Evolutionary conservation across 2,113 vertebrate species (phyloP).

Genomic region (Dasyprocta punctata): DNA sequence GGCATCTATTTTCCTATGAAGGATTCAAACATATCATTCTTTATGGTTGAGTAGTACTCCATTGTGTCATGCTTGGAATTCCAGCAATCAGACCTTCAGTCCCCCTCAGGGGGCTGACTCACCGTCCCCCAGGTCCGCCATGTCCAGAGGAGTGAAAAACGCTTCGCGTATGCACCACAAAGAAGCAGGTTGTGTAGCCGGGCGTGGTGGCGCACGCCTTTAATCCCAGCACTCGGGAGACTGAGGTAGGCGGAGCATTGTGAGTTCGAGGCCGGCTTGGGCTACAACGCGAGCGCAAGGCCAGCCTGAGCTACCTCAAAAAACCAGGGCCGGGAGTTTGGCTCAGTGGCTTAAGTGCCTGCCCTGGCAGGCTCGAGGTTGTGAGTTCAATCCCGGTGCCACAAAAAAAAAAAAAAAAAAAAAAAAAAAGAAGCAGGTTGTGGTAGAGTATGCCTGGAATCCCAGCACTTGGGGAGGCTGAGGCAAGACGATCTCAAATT

Average conservation of each 20-base stretch:
- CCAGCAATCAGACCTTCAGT: not conserved
- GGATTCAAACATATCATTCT: not conserved
- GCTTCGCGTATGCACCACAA: not conserved
- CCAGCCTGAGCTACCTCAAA: no score
- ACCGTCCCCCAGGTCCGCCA: rapidly evolving
- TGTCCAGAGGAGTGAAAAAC: not conserved
- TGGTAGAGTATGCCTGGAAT: not conserved
- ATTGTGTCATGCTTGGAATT: not conserved
- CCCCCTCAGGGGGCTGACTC: rapidly evolving
- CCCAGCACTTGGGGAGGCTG: not conserved
- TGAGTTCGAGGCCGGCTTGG: no score
- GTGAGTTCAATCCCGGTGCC: no score
- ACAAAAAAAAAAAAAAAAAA: no score
- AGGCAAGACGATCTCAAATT: not conserved
- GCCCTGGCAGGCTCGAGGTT: no score
- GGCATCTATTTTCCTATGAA: not conserved
- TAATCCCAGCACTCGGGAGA: not conserved
- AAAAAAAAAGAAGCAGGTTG: not conserved
- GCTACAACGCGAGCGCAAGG: no score
- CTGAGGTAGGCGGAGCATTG: no score
- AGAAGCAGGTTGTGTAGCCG: not conserved
- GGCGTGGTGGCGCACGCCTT: not conserved
- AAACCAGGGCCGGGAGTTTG: no score
- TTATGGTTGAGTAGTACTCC: not conserved
- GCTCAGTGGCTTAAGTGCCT: no score